A percentile compares a stretch with the other conserved stretches of the same genome.
phyloP scores from a whole-genome alignment of 35 echinoderm and acorn worm genomes.

The Holothuria glaberrima region DNA sequence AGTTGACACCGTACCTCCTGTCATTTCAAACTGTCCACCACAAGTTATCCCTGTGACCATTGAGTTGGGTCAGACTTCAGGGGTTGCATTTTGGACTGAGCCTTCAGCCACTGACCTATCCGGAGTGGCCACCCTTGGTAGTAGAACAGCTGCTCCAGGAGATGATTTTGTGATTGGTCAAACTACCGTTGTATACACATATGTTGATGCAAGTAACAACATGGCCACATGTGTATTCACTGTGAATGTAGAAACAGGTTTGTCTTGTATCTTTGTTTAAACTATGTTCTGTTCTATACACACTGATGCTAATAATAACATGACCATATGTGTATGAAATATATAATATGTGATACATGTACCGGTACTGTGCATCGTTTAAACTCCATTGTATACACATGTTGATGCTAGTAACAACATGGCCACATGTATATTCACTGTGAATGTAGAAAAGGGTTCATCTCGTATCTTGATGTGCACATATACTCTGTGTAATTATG shows the following conservation, averaged over 20 bases:
- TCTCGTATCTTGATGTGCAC: too few relatives aligned
- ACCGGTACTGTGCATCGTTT: too few relatives aligned
- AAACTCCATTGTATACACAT: constrained; percentile 29
- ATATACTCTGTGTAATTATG: too few relatives aligned
- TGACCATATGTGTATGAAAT: too few relatives aligned
- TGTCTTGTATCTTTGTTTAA: too few relatives aligned
- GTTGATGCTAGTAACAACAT: neutral
- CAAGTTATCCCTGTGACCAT: neutral
- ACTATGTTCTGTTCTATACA: too few relatives aligned
- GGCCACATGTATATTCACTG: neutral
- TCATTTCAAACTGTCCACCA: constrained; percentile 21
- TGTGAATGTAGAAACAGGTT: neutral
- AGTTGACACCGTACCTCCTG: constrained; percentile 7
- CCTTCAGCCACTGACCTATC: constrained; percentile 69
- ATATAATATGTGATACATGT: too few relatives aligned
- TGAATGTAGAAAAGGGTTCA: neutral
- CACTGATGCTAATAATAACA: too few relatives aligned
- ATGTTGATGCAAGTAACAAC: constrained; percentile 4
- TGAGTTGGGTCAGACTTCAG: constrained; percentile 32
- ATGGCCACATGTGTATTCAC: neutral
- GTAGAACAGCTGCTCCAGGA: constrained; percentile 48
- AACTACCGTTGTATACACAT: constrained; percentile 32
- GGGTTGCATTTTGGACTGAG: constrained; percentile 57
- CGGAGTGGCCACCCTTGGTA: constrained; percentile 31
- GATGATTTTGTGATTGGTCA: constrained; percentile 45